Conservation (phyloP, 1,140 invertebrate species). For the Drosophila ambigua region DNA sequence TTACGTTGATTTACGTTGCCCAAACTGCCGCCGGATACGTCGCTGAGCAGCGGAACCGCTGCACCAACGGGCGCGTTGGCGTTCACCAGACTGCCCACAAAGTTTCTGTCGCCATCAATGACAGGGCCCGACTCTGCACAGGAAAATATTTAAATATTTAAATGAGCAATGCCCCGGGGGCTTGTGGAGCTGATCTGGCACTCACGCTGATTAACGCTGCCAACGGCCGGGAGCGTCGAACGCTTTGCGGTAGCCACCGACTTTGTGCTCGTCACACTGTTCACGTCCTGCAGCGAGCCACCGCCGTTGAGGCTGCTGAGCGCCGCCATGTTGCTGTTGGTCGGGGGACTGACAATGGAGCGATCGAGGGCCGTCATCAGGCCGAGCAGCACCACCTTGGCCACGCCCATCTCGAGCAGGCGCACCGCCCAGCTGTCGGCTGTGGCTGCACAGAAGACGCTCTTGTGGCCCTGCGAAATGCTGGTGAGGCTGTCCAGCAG, state of each 20-base stretch:
- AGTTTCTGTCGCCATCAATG: constrained; percentile 4
- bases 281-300: background rate
- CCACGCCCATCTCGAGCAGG: constrained; percentile 60
- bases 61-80: background rate
- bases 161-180: no score
- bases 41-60: no score
- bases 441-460: constrained; percentile 54
- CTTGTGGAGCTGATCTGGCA: no score
- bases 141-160: no score
- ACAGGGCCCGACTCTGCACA: background rate
- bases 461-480: constrained; percentile 53
- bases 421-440: constrained; percentile 62
- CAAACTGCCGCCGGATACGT: no score
- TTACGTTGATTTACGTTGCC: no score
- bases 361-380: constrained; percentile 59
- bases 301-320: constrained; percentile 37
- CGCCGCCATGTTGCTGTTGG: constrained; percentile 17
- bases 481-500: constrained; percentile 51
- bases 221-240: background rate
- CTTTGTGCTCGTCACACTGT: constrained; percentile 10
- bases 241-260: constrained; percentile 37
- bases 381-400: constrained; percentile 52
- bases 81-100: background rate
- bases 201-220: no score
- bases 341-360: constrained; percentile 14